Base-by-base conservation (phyloP, 2,797 vertebrate genomes). In the Melanotaenia pygmaea region DNA sequence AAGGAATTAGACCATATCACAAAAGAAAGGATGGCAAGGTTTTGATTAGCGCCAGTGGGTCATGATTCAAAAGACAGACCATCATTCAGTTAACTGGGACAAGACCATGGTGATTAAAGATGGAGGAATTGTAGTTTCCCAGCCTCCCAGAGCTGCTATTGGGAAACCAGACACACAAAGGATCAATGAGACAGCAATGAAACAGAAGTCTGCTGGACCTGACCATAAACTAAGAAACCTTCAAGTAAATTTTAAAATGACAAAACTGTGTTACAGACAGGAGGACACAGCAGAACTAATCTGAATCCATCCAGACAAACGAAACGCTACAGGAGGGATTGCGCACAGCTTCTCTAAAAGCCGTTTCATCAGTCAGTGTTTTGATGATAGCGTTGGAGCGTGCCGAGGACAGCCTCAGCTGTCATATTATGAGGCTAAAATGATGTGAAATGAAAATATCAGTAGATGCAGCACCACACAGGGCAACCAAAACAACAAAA, bases 31-130 rank as follows among this genome's bases (percentile, higher is more conserved):
- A 43, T 54, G 3, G 64, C 0, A 59, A 80, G 66, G 59, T 67
- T 74, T 79, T 80, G 68, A 80, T 81, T 79, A 64, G 54, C 71
- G 83, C 80, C 64, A 51, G 22, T 47, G 59, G 79, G 62, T 84
- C 24, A 28, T 6, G 12, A 54, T 51, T 45, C 40, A 18, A 45
- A 45, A 45, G 40, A 43, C 16, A 43, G 8, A 10, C 53, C 38
- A 67, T 45, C 57, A 54, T 59, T 64, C 32, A 37, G 65, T 40
- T 66, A 83, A 82, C 58, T 83, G 74, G 73, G 78, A 75, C 80
- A 87, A 63, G 47, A 62, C 14, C 12, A 10, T 51, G 57, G 67
- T 14, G 4, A 24, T 68, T 59, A 59, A 68, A 38, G 67, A 26
- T 1, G 11, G 14, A 18, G 67, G 72, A 76, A 85, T 11, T 74